These are phyloP conservation scores for Heterochromis multidens DNA, from an alignment of 2,113 vertebrate species.

Conservation along the genomic window DNA sequence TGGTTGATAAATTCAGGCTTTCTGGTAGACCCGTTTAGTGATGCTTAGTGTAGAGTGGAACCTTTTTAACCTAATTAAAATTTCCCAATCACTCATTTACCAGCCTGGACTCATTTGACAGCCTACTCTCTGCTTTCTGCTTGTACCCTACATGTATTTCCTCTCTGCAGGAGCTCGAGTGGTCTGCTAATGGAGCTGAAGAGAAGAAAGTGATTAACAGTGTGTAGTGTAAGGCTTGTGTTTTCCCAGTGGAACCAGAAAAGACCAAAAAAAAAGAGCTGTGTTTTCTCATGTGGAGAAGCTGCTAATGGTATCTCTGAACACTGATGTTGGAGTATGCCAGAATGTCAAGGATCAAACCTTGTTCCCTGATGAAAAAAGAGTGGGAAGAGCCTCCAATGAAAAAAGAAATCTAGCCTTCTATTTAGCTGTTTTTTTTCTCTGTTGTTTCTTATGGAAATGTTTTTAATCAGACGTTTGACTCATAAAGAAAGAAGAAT, in stretches of 20 bases:
- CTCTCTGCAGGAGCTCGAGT: not conserved
- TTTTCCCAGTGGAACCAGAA: not conserved
- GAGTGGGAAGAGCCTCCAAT: not conserved
- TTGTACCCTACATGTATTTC: not conserved
- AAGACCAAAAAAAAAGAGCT: rapidly evolving
- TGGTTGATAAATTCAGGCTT: not conserved
- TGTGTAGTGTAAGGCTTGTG: not conserved
- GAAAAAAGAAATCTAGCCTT: not conserved
- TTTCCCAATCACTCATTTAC: not conserved
- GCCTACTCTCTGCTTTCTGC: not conserved
- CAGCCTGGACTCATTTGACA: not conserved
- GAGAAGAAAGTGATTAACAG: not conserved
- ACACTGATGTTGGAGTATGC: not conserved
- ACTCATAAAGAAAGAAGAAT: not conserved
- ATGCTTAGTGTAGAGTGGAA: not conserved
- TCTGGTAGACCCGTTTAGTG: not conserved
- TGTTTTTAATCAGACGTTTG: not conserved
- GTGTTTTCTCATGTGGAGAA: not conserved
- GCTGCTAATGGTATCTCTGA: not conserved
- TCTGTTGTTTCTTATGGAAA: too few relatives aligned
- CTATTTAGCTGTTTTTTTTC: not conserved
- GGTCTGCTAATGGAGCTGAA: not conserved
- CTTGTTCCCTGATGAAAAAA: not conserved
- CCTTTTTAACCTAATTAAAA: conserved; percentile 19
- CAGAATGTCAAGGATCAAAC: not conserved